Evolutionary conservation across 2,797 vertebrate genomes (phyloP).

Genomic region (Ctenosaura bakeri): DNA sequence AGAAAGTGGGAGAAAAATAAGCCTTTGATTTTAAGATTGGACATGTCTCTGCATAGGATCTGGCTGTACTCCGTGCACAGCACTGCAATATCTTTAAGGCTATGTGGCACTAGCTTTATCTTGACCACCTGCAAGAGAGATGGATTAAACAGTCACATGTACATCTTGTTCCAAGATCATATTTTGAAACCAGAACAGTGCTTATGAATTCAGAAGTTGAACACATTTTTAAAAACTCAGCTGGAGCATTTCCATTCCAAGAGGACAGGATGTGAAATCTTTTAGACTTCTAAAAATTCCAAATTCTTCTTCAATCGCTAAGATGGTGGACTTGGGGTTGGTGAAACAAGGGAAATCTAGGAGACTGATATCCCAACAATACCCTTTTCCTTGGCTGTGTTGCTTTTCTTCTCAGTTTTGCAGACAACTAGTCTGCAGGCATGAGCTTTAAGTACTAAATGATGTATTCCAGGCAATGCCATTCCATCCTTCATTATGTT

Average conservation of each 20-base stretch:
- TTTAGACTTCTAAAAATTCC: neutral
- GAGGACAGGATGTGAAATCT: neutral
- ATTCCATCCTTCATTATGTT: constrained; percentile 21
- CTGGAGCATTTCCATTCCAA: neutral
- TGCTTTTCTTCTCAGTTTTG: constrained; percentile 7
- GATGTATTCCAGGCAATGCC: constrained; percentile 4
- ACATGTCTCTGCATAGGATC: neutral
- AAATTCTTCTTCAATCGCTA: neutral
- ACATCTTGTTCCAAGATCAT: neutral
- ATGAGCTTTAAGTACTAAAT: neutral
- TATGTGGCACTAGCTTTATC: neutral
- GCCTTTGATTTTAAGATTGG: neutral
- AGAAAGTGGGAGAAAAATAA: neutral
- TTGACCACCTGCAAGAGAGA: neutral
- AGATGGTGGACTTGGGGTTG: neutral
- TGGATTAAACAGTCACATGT: neutral
- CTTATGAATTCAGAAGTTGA: neutral
- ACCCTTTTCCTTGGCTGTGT: neutral
- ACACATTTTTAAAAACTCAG: neutral
- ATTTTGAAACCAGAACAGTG: neutral
- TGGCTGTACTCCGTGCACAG: neutral
- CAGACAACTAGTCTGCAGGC: neutral
- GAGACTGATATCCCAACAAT: neutral
- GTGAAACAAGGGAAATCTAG: neutral
- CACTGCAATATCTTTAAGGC: neutral